Percentiles rank a stretch among this genome's conserved stretches.
Conservation (phyloP, 2,797 vertebrate species). For the Bucorvus abyssinicus region DNA sequence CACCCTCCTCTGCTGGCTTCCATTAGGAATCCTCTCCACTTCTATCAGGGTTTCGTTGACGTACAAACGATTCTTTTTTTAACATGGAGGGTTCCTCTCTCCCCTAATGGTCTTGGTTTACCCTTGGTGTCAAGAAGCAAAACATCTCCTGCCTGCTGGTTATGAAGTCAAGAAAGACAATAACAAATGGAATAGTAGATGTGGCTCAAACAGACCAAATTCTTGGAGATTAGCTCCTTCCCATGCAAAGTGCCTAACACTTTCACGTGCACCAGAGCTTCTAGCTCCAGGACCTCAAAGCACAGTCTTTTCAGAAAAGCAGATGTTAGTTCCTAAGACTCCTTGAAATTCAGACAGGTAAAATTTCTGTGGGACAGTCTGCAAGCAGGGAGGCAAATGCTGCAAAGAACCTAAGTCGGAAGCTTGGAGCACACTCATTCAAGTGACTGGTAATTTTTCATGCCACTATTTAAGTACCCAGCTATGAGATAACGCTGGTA, state of each 20-base stretch:
- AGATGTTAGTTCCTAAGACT: not conserved
- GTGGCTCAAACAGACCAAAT: not conserved
- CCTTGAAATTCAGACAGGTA: not conserved
- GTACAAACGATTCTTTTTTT: not conserved
- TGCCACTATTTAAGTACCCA: not conserved
- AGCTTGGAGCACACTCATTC: not conserved
- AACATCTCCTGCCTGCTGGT: not conserved
- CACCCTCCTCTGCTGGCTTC: slow-evolving; percentile 2
- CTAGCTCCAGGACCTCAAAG: not conserved
- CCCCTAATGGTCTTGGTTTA: not conserved
- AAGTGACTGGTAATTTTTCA: not conserved
- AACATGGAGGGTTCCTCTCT: not conserved
- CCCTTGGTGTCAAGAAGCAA: not conserved
- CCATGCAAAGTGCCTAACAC: not conserved
- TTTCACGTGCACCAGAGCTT: not conserved
- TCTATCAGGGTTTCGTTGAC: not conserved
- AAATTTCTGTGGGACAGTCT: not conserved
- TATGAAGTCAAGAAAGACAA: not conserved
- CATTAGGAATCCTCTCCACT: slow-evolving; percentile 8
- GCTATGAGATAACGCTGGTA: not conserved
- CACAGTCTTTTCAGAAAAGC: not conserved
- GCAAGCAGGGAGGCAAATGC: not conserved
- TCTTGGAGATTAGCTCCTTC: not conserved
- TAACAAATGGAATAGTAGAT: not conserved
- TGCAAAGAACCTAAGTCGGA: not conserved